Evolutionary conservation across 53 echinoderm and acorn worm genomes (phyloP).

Genomic region (Patiria pectinifera): DNA sequence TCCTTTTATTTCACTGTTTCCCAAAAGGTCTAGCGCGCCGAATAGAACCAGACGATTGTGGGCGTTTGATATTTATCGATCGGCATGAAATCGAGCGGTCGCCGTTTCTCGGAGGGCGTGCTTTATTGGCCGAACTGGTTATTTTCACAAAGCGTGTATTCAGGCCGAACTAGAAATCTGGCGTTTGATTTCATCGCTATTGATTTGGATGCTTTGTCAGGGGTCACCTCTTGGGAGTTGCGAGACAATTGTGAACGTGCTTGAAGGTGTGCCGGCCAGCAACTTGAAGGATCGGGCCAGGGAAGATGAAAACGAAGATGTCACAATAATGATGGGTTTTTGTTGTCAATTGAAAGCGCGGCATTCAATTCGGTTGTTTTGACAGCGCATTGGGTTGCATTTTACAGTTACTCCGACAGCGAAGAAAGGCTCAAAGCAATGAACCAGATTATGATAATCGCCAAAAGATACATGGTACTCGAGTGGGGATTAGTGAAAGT

Average conservation of each 20-base stretch:
- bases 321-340: constrained; percentile 8
- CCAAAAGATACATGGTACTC: not conserved
- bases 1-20: not conserved
- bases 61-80: not conserved
- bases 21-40: not conserved
- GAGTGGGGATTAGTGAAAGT: not conserved
- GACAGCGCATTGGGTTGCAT: constrained; percentile 4
- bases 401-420: not conserved
- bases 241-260: not conserved
- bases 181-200: constrained; percentile 30
- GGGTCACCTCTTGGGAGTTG: not conserved
- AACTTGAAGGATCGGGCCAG: not conserved
- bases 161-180: constrained; percentile 1
- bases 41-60: not conserved
- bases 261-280: not conserved
- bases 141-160: not conserved
- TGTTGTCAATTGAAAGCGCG: not conserved
- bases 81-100: not conserved
- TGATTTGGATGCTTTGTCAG: constrained; percentile 4
- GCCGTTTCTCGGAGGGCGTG: not conserved
- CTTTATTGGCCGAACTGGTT: not conserved
- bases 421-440: not conserved
- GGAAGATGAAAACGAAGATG: not conserved
- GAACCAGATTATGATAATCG: not conserved
- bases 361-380: not conserved